phyloP scores from a whole-genome alignment of 2,888 invertebrate species.

The Rotaria magnacalcarata region DNA sequence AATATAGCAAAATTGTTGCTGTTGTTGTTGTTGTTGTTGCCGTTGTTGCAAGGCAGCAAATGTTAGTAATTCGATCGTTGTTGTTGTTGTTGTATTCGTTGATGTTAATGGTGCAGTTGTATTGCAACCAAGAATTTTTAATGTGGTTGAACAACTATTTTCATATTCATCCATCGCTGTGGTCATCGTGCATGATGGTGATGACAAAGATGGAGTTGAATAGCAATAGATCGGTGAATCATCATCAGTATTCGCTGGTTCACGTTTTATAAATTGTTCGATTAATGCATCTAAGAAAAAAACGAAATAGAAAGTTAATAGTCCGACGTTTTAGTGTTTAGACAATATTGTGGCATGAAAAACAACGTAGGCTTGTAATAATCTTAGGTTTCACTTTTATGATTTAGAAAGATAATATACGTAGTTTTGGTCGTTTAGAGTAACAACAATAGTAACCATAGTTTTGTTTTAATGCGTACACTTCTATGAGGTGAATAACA shows the following conservation, averaged over 20 bases:
- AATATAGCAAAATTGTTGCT: slow-evolving; percentile 11
- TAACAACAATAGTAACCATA: too few relatives aligned
- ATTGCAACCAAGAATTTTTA: slow-evolving; percentile 31
- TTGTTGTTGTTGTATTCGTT: not conserved
- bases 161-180: not conserved
- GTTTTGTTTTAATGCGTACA: too few relatives aligned
- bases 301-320: not conserved
- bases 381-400: too few relatives aligned
- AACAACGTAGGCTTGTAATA: too few relatives aligned
- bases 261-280: slow-evolving; percentile 30
- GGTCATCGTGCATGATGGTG: not conserved
- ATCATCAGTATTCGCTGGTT: not conserved
- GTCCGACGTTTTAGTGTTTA: not conserved
- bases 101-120: slow-evolving; percentile 4
- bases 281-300: not conserved
- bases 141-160: slow-evolving; percentile 24
- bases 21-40: not conserved
- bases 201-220: not conserved
- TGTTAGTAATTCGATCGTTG: slow-evolving; percentile 11
- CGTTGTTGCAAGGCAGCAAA: slow-evolving; percentile 11
- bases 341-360: too few relatives aligned
- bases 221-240: not conserved
- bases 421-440: too few relatives aligned
- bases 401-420: too few relatives aligned
- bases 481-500: too few relatives aligned